A percentile compares a stretch with the other conserved stretches of the same genome.
phyloP scores from a whole-genome alignment of 2,113 vertebrate species.

The Hymenochirus boettgeri region DNA sequence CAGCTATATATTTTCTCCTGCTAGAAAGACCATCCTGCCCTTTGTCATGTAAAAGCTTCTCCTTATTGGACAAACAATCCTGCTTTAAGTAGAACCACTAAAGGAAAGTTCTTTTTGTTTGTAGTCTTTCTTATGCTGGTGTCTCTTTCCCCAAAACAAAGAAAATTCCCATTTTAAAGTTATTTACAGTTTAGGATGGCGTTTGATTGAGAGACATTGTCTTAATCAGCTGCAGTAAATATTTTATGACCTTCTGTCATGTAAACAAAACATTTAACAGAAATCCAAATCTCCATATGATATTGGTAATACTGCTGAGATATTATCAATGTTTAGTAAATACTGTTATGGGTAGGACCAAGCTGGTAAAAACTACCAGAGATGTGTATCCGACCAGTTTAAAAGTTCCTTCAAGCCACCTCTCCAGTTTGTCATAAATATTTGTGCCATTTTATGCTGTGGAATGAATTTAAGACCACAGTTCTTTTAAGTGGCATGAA shows the following conservation, averaged over 20 bases:
- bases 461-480: conserved; percentile 48
- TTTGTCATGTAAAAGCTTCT: background rate
- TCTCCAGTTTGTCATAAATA: conserved; percentile 50
- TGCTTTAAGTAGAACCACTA: background rate
- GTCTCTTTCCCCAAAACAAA: background rate
- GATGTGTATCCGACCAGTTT: conserved; percentile 48
- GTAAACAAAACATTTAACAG: conserved; percentile 39
- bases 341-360: conserved; percentile 37
- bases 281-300: conserved; percentile 35
- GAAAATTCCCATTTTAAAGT: background rate
- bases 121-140: background rate
- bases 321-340: conserved; percentile 55
- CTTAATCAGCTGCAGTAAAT: conserved; percentile 4
- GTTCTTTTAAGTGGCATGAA: conserved; percentile 50
- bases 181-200: background rate
- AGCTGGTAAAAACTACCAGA: conserved; percentile 50
- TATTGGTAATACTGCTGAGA: conserved; percentile 44
- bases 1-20: background rate
- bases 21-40: background rate
- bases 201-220: background rate
- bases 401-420: conserved; percentile 40
- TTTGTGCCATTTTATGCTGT: conserved; percentile 45
- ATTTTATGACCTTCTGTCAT: conserved; percentile 3
- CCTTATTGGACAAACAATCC: background rate
- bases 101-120: background rate